A percentile compares a stretch with the other conserved stretches of the same genome.
Evolutionary conservation across 1,140 invertebrate genomes (phyloP).

Genomic region (Formica exsecta): DNA sequence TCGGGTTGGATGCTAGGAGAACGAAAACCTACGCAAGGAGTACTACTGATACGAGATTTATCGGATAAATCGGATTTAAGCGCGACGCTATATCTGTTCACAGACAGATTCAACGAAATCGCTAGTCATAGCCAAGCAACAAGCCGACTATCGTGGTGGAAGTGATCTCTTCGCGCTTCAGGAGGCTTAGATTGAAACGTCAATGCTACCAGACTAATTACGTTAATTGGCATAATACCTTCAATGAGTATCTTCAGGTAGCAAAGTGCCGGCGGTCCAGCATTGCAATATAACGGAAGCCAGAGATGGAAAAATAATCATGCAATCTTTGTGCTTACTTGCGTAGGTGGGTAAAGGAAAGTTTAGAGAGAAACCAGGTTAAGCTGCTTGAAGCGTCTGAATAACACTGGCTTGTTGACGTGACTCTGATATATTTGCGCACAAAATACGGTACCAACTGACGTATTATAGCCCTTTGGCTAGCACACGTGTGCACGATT

Average conservation of each 20-base stretch:
- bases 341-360: conserved; percentile 3
- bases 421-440: conserved; percentile 54
- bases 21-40: conserved; percentile 65
- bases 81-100: conserved; percentile 61
- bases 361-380: conserved; percentile 37
- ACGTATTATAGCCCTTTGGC: conserved; percentile 30
- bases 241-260: conserved; percentile 69
- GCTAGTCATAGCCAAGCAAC: conserved; percentile 62
- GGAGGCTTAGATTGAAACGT: conserved; percentile 73
- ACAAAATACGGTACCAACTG: conserved; percentile 30
- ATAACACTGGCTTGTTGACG: conserved; percentile 50
- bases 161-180: conserved; percentile 63
- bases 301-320: conserved; percentile 19
- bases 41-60: conserved; percentile 72
- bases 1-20: conserved; percentile 65
- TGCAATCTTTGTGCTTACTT: conserved; percentile 1
- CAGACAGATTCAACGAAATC: conserved; percentile 65
- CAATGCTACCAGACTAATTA: conserved; percentile 76
- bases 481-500: background rate
- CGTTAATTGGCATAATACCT: conserved; percentile 81
- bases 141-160: conserved; percentile 41
- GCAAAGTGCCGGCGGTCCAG: conserved; percentile 64
- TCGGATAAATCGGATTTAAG: conserved; percentile 75
- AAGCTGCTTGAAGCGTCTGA: conserved; percentile 37
- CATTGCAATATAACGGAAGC: conserved; percentile 52